Conservation (phyloP, 2,888 invertebrate genomes). For the Meandrusa payeni region DNA sequence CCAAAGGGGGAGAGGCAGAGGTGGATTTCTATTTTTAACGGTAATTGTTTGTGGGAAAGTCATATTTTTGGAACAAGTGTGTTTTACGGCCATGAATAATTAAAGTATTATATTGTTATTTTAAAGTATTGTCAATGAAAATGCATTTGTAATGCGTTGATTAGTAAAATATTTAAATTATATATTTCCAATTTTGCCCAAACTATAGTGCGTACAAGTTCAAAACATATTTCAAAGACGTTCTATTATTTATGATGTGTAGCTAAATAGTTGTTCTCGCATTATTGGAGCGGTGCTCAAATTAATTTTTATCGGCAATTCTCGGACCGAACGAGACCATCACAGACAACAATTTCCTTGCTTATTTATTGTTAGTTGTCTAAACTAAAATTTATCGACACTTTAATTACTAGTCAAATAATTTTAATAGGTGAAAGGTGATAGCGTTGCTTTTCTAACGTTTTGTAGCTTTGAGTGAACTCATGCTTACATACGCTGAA, state of each 20-base stretch:
- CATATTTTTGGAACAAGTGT: too few relatives aligned
- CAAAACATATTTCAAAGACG: conserved; percentile 21
- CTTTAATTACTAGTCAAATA: conserved; percentile 7
- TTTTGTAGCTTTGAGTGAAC: background rate
- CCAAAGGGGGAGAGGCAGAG: too few relatives aligned
- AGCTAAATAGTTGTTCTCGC: conserved; percentile 45
- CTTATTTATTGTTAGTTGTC: conserved; percentile 17
- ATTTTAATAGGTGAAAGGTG: conserved; percentile 22
- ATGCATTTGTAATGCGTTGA: too few relatives aligned
- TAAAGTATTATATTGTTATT: too few relatives aligned
- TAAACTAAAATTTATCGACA: conserved; percentile 16
- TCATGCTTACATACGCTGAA: too few relatives aligned
- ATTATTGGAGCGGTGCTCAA: conserved; percentile 37
- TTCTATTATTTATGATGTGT: conserved; percentile 41
- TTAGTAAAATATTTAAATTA: too few relatives aligned
- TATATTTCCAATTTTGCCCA: too few relatives aligned
- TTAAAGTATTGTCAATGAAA: too few relatives aligned
- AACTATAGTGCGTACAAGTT: conserved; percentile 26
- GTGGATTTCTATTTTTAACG: too few relatives aligned
- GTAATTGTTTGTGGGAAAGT: too few relatives aligned
- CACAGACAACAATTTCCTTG: conserved; percentile 21
- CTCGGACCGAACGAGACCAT: conserved; percentile 9
- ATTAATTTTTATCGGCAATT: conserved; percentile 40
- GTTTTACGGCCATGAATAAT: too few relatives aligned
- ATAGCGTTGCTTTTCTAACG: background rate